phyloP scores from a whole-genome alignment of 2,113 vertebrate genomes.

The Heterotis niloticus region DNA sequence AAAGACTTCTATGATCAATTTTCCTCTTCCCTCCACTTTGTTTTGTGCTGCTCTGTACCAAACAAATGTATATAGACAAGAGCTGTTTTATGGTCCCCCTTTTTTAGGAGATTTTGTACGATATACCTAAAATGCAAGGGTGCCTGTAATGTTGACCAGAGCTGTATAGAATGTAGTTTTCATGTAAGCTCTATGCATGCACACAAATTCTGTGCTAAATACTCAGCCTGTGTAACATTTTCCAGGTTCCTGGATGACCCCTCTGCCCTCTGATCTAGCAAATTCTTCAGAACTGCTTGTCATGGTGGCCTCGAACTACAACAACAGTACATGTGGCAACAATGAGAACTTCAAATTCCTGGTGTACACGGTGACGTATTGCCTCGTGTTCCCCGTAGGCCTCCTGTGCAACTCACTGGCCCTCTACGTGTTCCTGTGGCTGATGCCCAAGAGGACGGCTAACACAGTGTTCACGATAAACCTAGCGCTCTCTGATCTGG shows the following conservation, averaged over 20 bases:
- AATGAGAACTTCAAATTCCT: conserved; percentile 51
- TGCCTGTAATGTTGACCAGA: too few species aligned
- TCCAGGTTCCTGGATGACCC: conserved; percentile 1
- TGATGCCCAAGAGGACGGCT: conserved; percentile 37
- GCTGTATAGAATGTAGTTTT: too few species aligned
- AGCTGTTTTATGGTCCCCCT: too few species aligned
- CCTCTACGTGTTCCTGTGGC: conserved; percentile 50
- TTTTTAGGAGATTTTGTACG: too few species aligned
- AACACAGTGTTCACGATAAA: conserved; percentile 62
- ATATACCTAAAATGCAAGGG: too few species aligned
- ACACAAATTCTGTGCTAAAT: background rate
- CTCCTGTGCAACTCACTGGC: conserved; percentile 52
- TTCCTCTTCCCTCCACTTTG: too few species aligned
- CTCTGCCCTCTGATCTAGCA: background rate
- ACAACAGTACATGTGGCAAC: conserved; percentile 24
- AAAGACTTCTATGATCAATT: too few species aligned
- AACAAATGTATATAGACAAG: too few species aligned
- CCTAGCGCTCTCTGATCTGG: conserved; percentile 58
- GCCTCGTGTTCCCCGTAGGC: conserved; percentile 54
- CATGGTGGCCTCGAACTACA: background rate
- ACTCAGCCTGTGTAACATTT: background rate
- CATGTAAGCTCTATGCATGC: too few species aligned
- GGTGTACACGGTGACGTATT: conserved; percentile 55
- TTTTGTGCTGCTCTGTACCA: too few species aligned
- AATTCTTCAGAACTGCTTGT: background rate